Evolutionary conservation across 2,888 invertebrate genomes (phyloP), one percentile per base, ranked within the genome.

Genomic region (Hemithea aestivaria): DNA sequence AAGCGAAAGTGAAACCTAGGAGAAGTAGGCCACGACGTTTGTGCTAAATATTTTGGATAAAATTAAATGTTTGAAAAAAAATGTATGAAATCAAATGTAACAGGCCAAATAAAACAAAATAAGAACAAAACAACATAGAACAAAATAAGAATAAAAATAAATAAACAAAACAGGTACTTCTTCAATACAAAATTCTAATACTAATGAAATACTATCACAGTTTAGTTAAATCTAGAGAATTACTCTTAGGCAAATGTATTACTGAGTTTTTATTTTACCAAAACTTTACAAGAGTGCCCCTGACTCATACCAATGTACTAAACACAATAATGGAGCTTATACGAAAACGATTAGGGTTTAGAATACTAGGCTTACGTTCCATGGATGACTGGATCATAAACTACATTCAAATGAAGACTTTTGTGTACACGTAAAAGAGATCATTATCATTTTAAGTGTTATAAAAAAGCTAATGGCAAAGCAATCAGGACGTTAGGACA

Each of bases 1-100:
- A 61, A 62, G 55, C 46, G 64, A 63, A 62, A 70, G 62, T 60
- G 53, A 57, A 48, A 49, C 45, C 22, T 53, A 46, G 42, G 33
- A 50, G 53, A 57, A 56, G 58, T 66, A 31, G 62, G 57, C 53
- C 53, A 49, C 40, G 35, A 33, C 24, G 50, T 51, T 53, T 51
- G 45, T 37, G 35, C 42, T 36, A 43, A 40, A 31, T 32, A 35
- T 28, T 37, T 36, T 21, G 16, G 2, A 39, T 35, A 35, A 22
- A 16, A 21, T 24, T 28, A 43, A 38, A 39, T 27, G 38, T 32
- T n/a, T n/a, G 38, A 43, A 40, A 31, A 35, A 35, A 27, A 37
- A 38, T 21, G 16, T 16, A 39, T 35, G 36, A 22, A 16, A 21
- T 24, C 26, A 43, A 38, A 39, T 27, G 38, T 32, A 44, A 40